Conservation (phyloP, 2,113 vertebrate species). For the Actenoides hombroni region DNA sequence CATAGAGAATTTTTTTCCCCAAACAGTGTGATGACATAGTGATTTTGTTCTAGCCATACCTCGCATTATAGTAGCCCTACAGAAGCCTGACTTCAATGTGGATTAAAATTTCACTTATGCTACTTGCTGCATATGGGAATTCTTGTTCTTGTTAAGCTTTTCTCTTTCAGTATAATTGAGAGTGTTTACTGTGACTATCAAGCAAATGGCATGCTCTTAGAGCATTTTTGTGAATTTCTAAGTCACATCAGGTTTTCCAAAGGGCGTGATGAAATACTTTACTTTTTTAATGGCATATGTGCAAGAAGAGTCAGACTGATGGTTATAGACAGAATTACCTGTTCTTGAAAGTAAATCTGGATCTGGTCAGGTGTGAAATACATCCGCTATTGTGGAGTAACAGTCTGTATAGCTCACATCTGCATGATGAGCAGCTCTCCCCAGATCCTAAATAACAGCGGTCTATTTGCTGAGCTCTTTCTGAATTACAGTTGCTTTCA, state of each 20-base stretch:
- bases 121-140: not conserved
- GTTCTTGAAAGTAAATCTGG: not conserved
- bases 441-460: not conserved
- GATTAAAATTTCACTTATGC: not conserved
- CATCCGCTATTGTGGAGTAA: not conserved
- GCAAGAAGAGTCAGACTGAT: not conserved
- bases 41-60: not conserved
- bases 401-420: not conserved
- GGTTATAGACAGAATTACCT: not conserved
- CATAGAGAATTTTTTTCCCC: not conserved
- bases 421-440: rapidly evolving
- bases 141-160: not conserved
- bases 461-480: slow-evolving; percentile 49
- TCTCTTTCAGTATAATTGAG: not conserved
- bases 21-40: not conserved
- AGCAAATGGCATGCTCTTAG: not conserved
- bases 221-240: not conserved
- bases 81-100: not conserved
- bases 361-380: not conserved
- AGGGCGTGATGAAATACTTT: not conserved
- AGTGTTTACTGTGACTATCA: not conserved
- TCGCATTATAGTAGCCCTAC: not conserved
- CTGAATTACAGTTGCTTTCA: slow-evolving; percentile 62
- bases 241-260: not conserved
- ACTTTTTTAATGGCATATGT: not conserved